Base-by-base conservation (phyloP, 1,140 invertebrate species). In the Neodiprion pinetum region DNA sequence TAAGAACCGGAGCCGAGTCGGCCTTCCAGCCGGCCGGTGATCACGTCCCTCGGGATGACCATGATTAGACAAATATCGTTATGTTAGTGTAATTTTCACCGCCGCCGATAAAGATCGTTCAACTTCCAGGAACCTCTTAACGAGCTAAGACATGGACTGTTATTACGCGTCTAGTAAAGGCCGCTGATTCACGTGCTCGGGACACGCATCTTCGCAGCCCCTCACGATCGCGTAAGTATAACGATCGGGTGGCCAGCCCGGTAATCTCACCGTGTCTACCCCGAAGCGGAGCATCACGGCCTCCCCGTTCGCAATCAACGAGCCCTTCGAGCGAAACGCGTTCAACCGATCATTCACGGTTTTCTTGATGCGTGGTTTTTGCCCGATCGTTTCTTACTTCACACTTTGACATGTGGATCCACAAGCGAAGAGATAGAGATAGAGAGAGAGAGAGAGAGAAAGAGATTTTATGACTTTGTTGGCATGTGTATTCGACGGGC, bases 11-110 rank as follows among this genome's bases (percentile, higher is more conserved):
- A 40, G 28, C 28, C 28, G 28, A 40, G 28, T 40, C 28, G 28
- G 28, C 5, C 28, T 2, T 2, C 28, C 28, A 40, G 28, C 28
- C 28, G 28, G 28, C 28, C 28, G 28, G 28, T 40, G 28, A 40
- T 40, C 28, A 40, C 28, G 28, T 40, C 28, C 28, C 11, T 21
- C 66, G 70, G 78, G 78, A 80, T 79, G 12, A 76, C 79, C 69
- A 72, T 79, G 77, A 80, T 80, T 80, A 80, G 77, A 78, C 77
- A 80, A 80, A 80, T 80, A 76, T 80, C 75, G 79, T 80, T 80
- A 80, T 74, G 75, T 71, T 71, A 61, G 72, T 77, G 76, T 75
- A 80, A 79, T 80, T 79, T 79, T 71, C 69, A 77, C 72, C 71
- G 74, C 73, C 48, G 48, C 61, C 72, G 77, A 79, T 79, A 74